These are phyloP conservation scores for Augochlora pura DNA, from an alignment of 1,140 invertebrate species.

Conservation along the genomic window DNA sequence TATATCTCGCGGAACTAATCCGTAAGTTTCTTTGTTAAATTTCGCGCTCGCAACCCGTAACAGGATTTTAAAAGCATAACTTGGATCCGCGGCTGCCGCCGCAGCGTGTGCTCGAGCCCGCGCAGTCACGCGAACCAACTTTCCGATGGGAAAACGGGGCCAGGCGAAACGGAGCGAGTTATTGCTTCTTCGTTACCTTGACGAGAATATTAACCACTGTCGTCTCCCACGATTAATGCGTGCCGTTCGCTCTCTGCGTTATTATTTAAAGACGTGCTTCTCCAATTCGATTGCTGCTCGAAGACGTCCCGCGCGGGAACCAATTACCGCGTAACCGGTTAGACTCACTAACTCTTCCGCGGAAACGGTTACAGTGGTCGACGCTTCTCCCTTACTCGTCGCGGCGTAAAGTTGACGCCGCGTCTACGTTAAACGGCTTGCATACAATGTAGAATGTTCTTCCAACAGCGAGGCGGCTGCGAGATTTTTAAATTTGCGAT, in stretches of 20 bases:
- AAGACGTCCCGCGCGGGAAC: too few relatives aligned
- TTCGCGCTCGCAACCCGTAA: slow-evolving; percentile 57
- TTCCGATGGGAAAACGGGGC: neutral
- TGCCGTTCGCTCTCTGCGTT: neutral
- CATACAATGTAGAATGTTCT: too few relatives aligned
- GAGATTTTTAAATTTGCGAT: neutral
- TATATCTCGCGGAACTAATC: slow-evolving; percentile 63
- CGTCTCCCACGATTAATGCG: slow-evolving; percentile 17
- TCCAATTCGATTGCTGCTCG: too few relatives aligned
- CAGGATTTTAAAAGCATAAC: slow-evolving; percentile 62
- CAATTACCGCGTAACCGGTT: too few relatives aligned
- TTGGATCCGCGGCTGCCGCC: slow-evolving; percentile 16
- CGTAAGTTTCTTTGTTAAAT: slow-evolving; percentile 63
- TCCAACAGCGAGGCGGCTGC: too few relatives aligned
- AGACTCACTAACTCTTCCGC: too few relatives aligned
- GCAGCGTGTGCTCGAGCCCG: neutral
- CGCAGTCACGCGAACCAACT: slow-evolving; percentile 56
- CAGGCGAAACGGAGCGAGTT: neutral
- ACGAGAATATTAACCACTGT: slow-evolving; percentile 20
- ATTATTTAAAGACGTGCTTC: too few relatives aligned
- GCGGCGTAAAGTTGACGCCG: too few relatives aligned
- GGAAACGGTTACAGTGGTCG: too few relatives aligned
- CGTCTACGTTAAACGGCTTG: too few relatives aligned
- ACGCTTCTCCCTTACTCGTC: too few relatives aligned
- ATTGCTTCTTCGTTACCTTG: slow-evolving; percentile 31